Base-by-base conservation (phyloP, 2,888 invertebrate genomes). In the Adineta ricciae region DNA sequence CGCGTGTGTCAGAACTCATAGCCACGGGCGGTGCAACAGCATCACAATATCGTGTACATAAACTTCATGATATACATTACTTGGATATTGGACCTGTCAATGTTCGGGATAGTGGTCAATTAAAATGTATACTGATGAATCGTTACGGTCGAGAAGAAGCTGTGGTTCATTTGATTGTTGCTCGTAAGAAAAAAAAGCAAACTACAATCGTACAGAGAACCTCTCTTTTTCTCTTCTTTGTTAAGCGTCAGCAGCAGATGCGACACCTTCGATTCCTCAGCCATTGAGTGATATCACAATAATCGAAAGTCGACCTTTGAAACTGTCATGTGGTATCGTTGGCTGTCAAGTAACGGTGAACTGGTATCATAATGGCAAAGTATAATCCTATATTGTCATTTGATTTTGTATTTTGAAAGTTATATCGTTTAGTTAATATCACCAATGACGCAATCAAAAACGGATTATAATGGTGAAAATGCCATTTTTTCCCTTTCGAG, bases 291-390 rank as follows among this genome's bases (percentile, higher is more conserved):
- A 78, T 78, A 78, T 41, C 11, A 41, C 41, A n/a, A 41, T 78
- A 38, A 24, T 41, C n/a, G 78, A 78, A 78, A 32, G 78, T n/a
- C 38, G 41, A 11, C 78, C 78, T 11, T 78, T 78, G 19, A 78
- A 78, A 41, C 41, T 78, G 5, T 78, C 41, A 14, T 78, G 78
- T n/a, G n/a, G 24, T 24, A 41, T 78, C n/a, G 2, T n/a, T 2
- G 78, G 78, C 14, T n/a, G 24, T 41, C 41, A 41, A 78, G 41
- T 78, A 7, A 8, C 38, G 2, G 78, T 78, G 0, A 78, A 78
- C 2, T 78, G 78, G 78, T 78, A n/a, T 41, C 78, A 78, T 78
- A 78, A 78, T n/a, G 78, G 41, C 41, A 78, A 78, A n/a, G 78
- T 78, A 41, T 24, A 41, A 9, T 19, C 3, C 21, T 41, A 19